Evolutionary conservation across 2,113 vertebrate species (phyloP).

Genomic region (Symphodus melops): DNA sequence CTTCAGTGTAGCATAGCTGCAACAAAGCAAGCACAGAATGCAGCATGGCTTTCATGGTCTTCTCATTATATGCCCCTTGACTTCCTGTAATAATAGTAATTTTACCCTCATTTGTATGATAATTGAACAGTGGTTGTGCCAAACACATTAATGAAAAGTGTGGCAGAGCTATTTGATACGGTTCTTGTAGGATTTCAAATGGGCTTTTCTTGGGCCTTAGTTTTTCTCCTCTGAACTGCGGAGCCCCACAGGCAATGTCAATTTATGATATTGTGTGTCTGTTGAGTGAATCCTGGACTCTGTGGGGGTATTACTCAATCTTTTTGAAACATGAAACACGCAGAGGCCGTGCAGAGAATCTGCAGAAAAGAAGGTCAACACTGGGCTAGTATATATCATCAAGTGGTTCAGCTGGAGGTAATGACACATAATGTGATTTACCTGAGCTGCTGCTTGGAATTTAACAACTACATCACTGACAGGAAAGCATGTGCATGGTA

Average conservation of each 20-base stretch:
- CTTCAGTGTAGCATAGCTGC: neutral
- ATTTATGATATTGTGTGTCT: slow-evolving; percentile 32
- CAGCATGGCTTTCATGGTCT: neutral
- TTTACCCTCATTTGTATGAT: slow-evolving; percentile 22
- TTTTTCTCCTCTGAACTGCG: neutral
- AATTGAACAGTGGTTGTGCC: slow-evolving; percentile 14
- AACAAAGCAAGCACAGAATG: slow-evolving; percentile 1
- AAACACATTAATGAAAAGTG: slow-evolving; percentile 3
- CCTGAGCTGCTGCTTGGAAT: slow-evolving; percentile 24
- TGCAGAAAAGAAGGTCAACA: slow-evolving; percentile 8
- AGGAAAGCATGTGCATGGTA: neutral
- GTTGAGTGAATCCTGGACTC: slow-evolving; percentile 38
- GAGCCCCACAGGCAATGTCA: slow-evolving; percentile 17
- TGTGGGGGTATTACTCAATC: slow-evolving; percentile 29
- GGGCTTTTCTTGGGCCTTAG: neutral
- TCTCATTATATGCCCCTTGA: slow-evolving; percentile 15
- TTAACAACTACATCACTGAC: neutral
- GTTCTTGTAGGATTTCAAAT: slow-evolving; percentile 14
- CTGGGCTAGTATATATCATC: slow-evolving; percentile 12
- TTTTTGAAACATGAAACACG: slow-evolving; percentile 11
- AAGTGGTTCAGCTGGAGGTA: neutral
- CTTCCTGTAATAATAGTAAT: slow-evolving; percentile 1
- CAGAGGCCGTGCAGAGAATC: neutral
- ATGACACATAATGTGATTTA: slow-evolving; percentile 23
- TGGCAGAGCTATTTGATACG: slow-evolving; percentile 25